These are phyloP conservation scores for Ornithoptera priamus DNA, from an alignment of 2,888 invertebrate species.

Conservation along the genomic window DNA sequence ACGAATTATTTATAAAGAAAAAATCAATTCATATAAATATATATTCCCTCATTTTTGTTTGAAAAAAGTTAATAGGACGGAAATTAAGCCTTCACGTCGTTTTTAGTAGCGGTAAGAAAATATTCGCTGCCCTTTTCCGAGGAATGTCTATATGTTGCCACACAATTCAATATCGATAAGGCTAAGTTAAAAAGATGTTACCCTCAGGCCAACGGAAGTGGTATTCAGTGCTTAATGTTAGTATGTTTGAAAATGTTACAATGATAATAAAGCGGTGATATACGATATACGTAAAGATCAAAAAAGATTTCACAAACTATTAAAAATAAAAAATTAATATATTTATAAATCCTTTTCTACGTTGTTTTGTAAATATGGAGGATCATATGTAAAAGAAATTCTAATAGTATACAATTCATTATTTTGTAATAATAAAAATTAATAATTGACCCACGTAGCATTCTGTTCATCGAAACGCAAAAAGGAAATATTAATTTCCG, in stretches of 20 bases:
- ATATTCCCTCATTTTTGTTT: background rate
- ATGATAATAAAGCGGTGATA: background rate
- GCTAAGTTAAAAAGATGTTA: background rate
- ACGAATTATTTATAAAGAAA: background rate
- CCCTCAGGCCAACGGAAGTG: background rate
- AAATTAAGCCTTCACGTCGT: background rate
- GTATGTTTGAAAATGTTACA: background rate
- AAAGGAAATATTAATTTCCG: slow-evolving; percentile 58
- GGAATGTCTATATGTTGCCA: background rate
- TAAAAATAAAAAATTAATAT: background rate
- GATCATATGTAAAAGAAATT: background rate
- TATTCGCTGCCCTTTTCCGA: background rate
- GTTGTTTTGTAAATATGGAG: background rate
- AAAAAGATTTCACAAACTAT: background rate
- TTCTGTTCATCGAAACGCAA: slow-evolving; percentile 41
- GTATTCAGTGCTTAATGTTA: background rate
- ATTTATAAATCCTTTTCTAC: background rate
- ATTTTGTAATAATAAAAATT: slow-evolving; percentile 33
- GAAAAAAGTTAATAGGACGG: background rate
- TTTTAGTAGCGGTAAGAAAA: background rate
- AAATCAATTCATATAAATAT: background rate
- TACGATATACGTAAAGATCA: background rate
- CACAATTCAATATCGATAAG: background rate
- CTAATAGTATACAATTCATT: slow-evolving; percentile 1
- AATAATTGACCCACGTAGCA: slow-evolving; percentile 38